These are phyloP conservation scores for Caenorhabditis auriculariae DNA, from an alignment of 2,888 invertebrate genomes.

Conservation along the genomic window DNA sequence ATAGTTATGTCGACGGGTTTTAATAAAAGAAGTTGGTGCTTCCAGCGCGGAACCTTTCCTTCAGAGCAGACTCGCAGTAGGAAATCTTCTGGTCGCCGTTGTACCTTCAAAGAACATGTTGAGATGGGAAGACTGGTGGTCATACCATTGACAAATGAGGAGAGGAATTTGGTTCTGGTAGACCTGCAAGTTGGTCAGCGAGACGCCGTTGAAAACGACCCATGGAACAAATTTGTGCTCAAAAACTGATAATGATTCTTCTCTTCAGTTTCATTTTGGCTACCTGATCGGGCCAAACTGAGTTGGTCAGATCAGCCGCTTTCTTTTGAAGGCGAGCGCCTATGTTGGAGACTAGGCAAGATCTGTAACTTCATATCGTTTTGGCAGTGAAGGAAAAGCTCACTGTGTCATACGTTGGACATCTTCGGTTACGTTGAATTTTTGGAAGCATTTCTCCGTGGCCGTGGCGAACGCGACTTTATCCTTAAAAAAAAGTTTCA, in stretches of 20 bases:
- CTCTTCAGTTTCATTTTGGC: neutral
- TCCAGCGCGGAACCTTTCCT: constrained; percentile 22
- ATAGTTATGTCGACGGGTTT: too few relatives aligned
- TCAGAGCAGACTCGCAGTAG: constrained; percentile 36
- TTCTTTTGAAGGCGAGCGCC: constrained; percentile 45
- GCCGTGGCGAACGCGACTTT: constrained; percentile 41
- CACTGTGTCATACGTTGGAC: constrained; percentile 42
- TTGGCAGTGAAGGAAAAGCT: neutral
- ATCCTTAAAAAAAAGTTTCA: constrained; percentile 8
- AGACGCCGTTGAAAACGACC: constrained; percentile 54
- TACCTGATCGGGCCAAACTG: constrained; percentile 42
- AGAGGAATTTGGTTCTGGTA: constrained; percentile 35
- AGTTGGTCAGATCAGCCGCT: constrained; percentile 44
- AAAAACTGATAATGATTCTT: neutral
- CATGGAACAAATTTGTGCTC: constrained; percentile 54
- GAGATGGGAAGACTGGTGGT: neutral
- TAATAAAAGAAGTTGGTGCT: constrained; percentile 14
- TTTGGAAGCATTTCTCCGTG: constrained; percentile 40
- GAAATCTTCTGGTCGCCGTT: constrained; percentile 40
- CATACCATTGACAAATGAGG: constrained; percentile 43
- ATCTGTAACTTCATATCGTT: constrained; percentile 15
- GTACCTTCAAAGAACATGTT: constrained; percentile 11
- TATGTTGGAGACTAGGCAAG: constrained; percentile 44
- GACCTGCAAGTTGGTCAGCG: constrained; percentile 30
- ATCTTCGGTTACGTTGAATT: constrained; percentile 34